Evolutionary conservation across 2,888 invertebrate genomes (phyloP), one percentile per base, ranked within the genome.

Genomic region (Heliconius ismenius): DNA sequence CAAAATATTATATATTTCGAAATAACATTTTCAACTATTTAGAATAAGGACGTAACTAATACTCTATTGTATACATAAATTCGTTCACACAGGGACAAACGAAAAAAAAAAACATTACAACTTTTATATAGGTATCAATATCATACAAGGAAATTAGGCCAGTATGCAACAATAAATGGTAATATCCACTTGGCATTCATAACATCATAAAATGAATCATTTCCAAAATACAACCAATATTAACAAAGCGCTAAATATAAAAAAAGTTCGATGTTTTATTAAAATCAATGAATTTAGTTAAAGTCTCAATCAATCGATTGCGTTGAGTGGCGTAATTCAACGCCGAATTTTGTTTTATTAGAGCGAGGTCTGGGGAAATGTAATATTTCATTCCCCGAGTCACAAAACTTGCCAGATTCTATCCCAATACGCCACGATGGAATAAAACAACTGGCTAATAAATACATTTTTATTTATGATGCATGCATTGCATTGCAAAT

Each of bases 141-240:
- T 63, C 21, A 11, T 36, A 65, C 6, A 65, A 65, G 36, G 65
- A 65, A 65, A 65, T 65, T 39, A 65, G 65, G 36, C 36, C 65
- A 65, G 39, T 6, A 2, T 65, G 65, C 65, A 39, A 36, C 39
- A 65, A 65, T 65, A 65, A 65, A 65, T n/a, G 65, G 65, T 39
- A 24, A 65, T 36, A 65, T 65, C 65, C 65, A n/a, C n/a, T 65
- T 39, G 2, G 4, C 64, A 36, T 32, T 64, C 18, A 32, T 64
- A 32, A 63, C 36, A 39, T 65, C 65, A 65, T 39, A 65, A 32
- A 64, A 21, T 24, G n/a, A 65, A 39, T 65, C n/a, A 65, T 39
- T 65, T 65, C 6, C 39, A n/a, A 65, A 24, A 32, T 64, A 32
- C 10, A 13, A 39, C n/a, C 39, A n/a, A 65, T 13, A n/a, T 58